A percentile compares a stretch with the other conserved stretches of the same genome.
These are phyloP conservation scores for Monochamus saltuarius DNA, from an alignment of 1,140 invertebrate genomes.

Conservation along the genomic window DNA sequence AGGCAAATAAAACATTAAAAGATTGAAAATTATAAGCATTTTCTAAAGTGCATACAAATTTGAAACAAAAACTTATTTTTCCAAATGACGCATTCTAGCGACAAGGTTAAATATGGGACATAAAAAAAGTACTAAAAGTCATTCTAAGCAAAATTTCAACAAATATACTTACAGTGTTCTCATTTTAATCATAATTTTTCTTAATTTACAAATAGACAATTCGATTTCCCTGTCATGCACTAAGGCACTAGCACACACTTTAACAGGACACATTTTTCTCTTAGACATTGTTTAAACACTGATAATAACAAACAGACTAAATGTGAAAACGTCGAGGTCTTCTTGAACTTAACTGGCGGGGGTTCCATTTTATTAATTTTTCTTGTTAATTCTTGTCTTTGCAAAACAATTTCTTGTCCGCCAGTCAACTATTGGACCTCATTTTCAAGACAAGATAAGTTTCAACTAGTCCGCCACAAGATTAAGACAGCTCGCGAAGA, in stretches of 20 bases:
- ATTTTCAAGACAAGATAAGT: constrained; percentile 8
- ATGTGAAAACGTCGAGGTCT: constrained; percentile 3
- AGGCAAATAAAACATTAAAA: background rate
- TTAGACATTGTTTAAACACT: constrained; percentile 28
- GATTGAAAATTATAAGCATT: background rate
- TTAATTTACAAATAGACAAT: constrained; percentile 13
- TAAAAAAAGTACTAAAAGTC: background rate
- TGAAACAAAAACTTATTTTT: background rate
- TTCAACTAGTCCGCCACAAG: constrained; percentile 15
- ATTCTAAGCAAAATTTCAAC: background rate
- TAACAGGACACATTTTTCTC: constrained; percentile 20
- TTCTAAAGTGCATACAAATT: background rate
- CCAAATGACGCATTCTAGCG: background rate
- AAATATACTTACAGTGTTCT: constrained; percentile 27
- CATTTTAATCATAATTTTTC: constrained; percentile 25
- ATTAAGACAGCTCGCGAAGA: background rate
- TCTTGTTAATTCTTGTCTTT: constrained; percentile 20
- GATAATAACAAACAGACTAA: constrained; percentile 17
- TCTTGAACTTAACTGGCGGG: constrained; percentile 4
- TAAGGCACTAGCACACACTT: constrained; percentile 29
- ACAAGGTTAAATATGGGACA: background rate
- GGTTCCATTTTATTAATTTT: constrained; percentile 23
- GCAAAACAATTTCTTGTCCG: background rate
- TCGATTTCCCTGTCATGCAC: constrained; percentile 29
- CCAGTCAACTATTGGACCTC: background rate